These are phyloP conservation scores for Dichetophora obliterata DNA, from an alignment of 2,888 invertebrate genomes.

Conservation along the genomic window DNA sequence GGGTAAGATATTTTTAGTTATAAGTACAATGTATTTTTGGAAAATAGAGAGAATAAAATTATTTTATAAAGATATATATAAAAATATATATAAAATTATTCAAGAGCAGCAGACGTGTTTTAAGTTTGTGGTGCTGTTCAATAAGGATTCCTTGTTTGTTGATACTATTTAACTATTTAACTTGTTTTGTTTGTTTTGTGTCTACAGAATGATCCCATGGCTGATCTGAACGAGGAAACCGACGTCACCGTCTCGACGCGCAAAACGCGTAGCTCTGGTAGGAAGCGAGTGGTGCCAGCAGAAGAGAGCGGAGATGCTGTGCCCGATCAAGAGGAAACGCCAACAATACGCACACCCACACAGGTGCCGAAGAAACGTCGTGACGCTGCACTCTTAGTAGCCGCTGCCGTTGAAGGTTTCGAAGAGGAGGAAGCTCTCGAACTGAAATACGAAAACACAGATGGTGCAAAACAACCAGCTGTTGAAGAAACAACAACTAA, in stretches of 20 bases:
- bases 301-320: constrained; percentile 30
- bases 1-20: no score
- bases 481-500: not conserved
- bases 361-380: constrained; percentile 52
- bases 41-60: no score
- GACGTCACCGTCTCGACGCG: not conserved
- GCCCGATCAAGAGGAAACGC: constrained; percentile 27
- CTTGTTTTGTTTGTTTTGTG: constrained; percentile 5
- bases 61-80: no score
- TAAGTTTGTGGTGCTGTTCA: no score
- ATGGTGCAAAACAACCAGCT: constrained; percentile 23
- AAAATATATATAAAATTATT: no score
- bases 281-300: constrained; percentile 20
- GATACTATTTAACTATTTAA: not conserved
- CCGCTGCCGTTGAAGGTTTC: constrained; percentile 41
- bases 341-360: constrained; percentile 39
- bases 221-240: constrained; percentile 25
- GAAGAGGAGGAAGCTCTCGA: constrained; percentile 28
- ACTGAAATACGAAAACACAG: constrained; percentile 32
- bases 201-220: constrained; percentile 43
- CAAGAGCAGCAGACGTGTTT: no score
- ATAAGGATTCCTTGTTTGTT: no score
- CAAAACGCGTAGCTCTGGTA: not conserved
- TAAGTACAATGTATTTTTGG: no score
- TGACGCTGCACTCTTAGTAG: constrained; percentile 27